Percentiles rank a stretch among this genome's conserved stretches.
Conservation (phyloP, 2,113 vertebrate genomes). For the Ranitomeya variabilis region DNA sequence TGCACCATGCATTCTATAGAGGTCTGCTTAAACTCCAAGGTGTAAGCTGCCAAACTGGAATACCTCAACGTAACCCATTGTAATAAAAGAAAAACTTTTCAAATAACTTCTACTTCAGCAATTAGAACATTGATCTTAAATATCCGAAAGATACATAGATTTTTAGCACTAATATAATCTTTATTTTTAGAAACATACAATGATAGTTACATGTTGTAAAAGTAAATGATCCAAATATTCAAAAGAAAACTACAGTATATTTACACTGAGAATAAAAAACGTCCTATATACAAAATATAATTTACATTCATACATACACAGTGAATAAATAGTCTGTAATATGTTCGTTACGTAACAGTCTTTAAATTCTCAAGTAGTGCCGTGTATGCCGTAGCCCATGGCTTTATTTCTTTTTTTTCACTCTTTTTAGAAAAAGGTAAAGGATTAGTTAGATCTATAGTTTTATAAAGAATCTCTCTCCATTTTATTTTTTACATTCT, state of each 20-base stretch:
- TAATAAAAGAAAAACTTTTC: too few relatives aligned
- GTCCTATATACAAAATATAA: constrained; percentile 46
- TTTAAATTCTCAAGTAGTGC: constrained; percentile 20
- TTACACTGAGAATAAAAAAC: constrained; percentile 42
- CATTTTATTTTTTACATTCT: background rate
- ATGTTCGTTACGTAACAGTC: constrained; percentile 47
- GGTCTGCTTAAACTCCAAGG: too few relatives aligned
- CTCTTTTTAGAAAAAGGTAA: background rate
- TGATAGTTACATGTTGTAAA: background rate
- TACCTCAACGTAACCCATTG: too few relatives aligned
- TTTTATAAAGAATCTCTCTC: background rate
- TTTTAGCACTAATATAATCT: constrained; percentile 12
- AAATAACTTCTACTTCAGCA: too few relatives aligned
- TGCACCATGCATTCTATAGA: too few relatives aligned
- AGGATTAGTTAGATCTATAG: background rate
- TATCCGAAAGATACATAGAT: background rate
- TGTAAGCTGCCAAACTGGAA: too few relatives aligned
- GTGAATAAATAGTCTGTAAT: constrained; percentile 47
- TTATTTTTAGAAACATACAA: constrained; percentile 38
- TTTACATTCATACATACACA: constrained; percentile 52
- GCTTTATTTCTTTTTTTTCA: background rate
- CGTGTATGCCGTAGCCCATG: background rate
- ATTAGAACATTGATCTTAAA: background rate
- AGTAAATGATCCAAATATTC: constrained; percentile 30
- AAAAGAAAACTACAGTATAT: constrained; percentile 4